A percentile compares a stretch with the other conserved stretches of the same genome.
These are phyloP conservation scores for Oryzias celebensis DNA, from an alignment of 2,113 vertebrate genomes.

Conservation along the genomic window DNA sequence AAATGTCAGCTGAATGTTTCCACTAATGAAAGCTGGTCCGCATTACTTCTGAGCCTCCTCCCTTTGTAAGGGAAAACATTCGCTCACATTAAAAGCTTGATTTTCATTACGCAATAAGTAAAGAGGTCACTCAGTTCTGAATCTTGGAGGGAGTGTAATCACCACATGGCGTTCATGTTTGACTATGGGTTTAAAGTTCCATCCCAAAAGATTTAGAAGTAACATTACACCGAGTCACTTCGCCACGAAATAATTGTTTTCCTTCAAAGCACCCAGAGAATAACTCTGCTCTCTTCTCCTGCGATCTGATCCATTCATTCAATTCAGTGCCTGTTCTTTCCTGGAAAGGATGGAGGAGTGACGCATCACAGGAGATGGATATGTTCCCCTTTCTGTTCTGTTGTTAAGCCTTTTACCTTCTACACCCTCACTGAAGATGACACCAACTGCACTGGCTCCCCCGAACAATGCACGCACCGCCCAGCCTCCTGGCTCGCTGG, in stretches of 20 bases:
- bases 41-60: not conserved
- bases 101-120: not conserved
- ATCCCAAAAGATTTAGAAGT: slow-evolving; percentile 33
- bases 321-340: slow-evolving; percentile 16
- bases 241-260: slow-evolving; percentile 35
- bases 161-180: not conserved
- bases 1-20: not conserved
- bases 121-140: slow-evolving; percentile 3
- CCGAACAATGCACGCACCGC: slow-evolving; percentile 20
- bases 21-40: not conserved
- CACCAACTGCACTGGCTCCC: slow-evolving; percentile 3
- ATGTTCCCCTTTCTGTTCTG: slow-evolving; percentile 12
- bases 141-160: slow-evolving; percentile 2
- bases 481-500: slow-evolving; percentile 21
- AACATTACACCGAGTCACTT: slow-evolving; percentile 36
- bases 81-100: not conserved
- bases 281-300: slow-evolving; percentile 27
- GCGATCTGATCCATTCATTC: slow-evolving; percentile 35
- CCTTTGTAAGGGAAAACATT: not conserved
- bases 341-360: slow-evolving; percentile 22
- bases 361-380: slow-evolving; percentile 42
- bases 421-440: slow-evolving; percentile 13
- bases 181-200: slow-evolving; percentile 21
- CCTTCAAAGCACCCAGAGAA: slow-evolving; percentile 7
- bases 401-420: slow-evolving; percentile 11